Evolutionary conservation across 2,797 vertebrate genomes (phyloP).

Genomic region (Lepus townsendii): DNA sequence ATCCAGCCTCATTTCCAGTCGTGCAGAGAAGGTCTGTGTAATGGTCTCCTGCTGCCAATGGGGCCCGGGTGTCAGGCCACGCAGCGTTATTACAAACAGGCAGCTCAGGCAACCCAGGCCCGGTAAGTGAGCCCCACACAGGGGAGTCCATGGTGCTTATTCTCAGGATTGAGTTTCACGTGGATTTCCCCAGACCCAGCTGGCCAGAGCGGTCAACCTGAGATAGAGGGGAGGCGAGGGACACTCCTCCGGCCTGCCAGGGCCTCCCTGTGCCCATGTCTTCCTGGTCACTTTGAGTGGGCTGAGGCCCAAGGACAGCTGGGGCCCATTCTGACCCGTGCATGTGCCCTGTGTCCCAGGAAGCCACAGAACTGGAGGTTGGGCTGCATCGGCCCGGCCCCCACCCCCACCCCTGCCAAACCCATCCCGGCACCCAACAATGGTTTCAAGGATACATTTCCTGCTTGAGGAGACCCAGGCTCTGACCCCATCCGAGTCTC

Average conservation of each 20-base stretch:
- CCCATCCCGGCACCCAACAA: not conserved
- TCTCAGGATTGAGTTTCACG: conserved; percentile 53
- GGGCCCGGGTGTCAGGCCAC: not conserved
- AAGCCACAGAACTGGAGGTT: not conserved
- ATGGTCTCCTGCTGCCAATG: not conserved
- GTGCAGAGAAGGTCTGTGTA: not conserved
- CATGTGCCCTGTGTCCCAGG: not conserved
- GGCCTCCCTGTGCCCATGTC: not conserved
- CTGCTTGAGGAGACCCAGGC: conserved; percentile 57
- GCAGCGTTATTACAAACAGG: not conserved
- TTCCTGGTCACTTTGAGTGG: not conserved
- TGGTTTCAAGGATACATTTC: not conserved
- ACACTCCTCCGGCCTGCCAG: not conserved
- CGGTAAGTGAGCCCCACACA: not conserved
- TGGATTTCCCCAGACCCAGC: conserved; percentile 43
- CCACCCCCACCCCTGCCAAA: accelerated
- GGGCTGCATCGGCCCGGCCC: not conserved
- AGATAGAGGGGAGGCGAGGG: not conserved
- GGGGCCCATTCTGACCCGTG: not conserved
- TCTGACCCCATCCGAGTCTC: conserved; percentile 63
- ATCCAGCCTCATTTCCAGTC: not conserved
- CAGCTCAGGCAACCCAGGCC: not conserved
- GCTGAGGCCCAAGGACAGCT: not conserved
- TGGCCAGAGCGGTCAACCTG: not conserved
- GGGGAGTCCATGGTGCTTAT: not conserved